Evolutionary conservation across 2,797 vertebrate genomes (phyloP).

Genomic region (Chaunax sp.): DNA sequence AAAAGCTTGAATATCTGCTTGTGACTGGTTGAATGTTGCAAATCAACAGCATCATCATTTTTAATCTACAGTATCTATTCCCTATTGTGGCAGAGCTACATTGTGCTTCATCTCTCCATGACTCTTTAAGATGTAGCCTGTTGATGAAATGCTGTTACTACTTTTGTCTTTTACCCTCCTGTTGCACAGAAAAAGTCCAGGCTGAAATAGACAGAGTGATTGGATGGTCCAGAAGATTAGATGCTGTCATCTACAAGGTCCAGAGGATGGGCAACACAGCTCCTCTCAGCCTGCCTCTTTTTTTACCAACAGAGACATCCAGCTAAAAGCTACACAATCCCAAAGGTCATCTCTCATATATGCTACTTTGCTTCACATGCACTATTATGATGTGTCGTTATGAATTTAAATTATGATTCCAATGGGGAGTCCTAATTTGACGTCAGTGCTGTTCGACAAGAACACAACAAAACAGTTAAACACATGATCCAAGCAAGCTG

Average conservation of each 20-base stretch:
- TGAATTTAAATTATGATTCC: background rate
- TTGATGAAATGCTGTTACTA: background rate
- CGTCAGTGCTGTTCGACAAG: constrained; percentile 83
- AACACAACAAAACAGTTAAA: too few relatives aligned
- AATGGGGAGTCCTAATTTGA: constrained; percentile 81
- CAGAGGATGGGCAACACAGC: constrained; percentile 60
- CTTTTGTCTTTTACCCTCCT: background rate
- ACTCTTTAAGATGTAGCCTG: background rate
- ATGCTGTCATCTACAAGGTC: constrained; percentile 69
- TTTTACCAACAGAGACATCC: constrained; percentile 34
- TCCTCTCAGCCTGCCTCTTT: constrained; percentile 57
- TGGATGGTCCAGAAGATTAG: constrained; percentile 61
- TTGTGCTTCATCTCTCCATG: background rate
- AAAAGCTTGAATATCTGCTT: too few relatives aligned
- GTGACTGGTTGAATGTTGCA: too few relatives aligned
- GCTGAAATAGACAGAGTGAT: constrained; percentile 62
- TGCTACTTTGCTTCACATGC: background rate
- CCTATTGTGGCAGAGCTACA: background rate
- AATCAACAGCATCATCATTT: too few relatives aligned
- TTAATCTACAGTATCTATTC: too few relatives aligned
- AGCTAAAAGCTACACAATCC: constrained; percentile 57
- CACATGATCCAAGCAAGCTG: too few relatives aligned
- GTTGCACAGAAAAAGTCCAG: constrained; percentile 61
- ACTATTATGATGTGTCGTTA: background rate
- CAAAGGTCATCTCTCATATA: constrained; percentile 40